These are phyloP conservation scores for Petrocephalus zakoni DNA, from an alignment of 2,113 vertebrate species.

Conservation along the genomic window DNA sequence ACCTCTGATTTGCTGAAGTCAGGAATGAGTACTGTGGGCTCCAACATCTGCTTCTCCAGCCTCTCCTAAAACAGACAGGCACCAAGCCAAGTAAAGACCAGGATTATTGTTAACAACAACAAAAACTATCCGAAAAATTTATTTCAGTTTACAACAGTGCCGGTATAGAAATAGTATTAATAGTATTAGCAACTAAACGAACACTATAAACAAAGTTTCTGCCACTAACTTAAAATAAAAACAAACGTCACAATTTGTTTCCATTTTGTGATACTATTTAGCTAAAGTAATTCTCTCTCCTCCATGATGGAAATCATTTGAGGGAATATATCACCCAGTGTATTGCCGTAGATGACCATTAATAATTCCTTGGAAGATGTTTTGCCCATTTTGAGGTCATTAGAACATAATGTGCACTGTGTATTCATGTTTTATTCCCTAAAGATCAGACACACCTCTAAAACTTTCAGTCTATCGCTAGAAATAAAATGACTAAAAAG, in stretches of 20 bases:
- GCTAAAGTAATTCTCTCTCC: neutral
- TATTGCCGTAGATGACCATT: neutral
- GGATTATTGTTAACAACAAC: neutral
- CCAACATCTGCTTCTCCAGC: slow-evolving; percentile 76
- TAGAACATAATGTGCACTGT: neutral
- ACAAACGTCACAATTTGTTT: neutral
- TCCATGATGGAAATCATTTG: neutral
- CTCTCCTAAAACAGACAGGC: slow-evolving; percentile 64
- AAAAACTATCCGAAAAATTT: neutral
- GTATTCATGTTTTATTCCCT: neutral
- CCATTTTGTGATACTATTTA: neutral
- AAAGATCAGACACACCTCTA: neutral
- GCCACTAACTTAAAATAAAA: neutral
- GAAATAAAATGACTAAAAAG: neutral
- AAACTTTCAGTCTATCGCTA: neutral
- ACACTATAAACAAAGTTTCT: neutral
- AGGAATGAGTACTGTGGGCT: slow-evolving; percentile 73
- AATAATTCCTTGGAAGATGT: neutral
- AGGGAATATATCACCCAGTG: neutral
- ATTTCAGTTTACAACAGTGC: neutral
- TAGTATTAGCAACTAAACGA: neutral
- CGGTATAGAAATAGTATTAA: neutral
- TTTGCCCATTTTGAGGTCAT: neutral
- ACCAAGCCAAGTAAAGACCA: neutral
- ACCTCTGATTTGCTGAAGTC: slow-evolving; percentile 97